Evolutionary conservation across 92 coral and sea anemone species (phyloP).

Genomic region (Porites divaricata): DNA sequence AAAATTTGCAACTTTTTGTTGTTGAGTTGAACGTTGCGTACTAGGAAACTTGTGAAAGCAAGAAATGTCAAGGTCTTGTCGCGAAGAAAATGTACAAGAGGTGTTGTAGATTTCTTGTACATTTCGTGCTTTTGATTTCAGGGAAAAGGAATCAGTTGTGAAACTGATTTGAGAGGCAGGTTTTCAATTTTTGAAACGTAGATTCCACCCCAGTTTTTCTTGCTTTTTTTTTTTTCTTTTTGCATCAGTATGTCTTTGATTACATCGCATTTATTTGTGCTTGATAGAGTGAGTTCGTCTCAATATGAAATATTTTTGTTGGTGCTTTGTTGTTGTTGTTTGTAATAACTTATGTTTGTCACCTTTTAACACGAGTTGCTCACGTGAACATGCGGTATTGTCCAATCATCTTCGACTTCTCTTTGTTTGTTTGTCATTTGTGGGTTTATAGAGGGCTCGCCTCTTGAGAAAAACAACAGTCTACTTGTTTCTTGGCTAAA

Average conservation of each 20-base stretch:
- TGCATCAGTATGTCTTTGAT: too few species aligned
- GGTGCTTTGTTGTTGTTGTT: neutral
- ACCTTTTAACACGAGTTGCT: neutral
- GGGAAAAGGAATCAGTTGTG: neutral
- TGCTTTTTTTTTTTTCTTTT: too few species aligned
- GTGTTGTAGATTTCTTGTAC: neutral
- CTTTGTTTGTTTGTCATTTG: neutral
- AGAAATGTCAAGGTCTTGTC: neutral
- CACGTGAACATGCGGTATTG: neutral
- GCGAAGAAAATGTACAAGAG: neutral
- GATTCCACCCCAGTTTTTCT: neutral
- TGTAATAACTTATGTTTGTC: neutral
- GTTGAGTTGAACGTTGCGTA: neutral
- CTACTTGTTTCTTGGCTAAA: neutral
- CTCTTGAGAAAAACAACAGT: neutral
- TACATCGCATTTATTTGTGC: neutral
- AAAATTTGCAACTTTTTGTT: too few species aligned
- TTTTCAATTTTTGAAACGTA: neutral
- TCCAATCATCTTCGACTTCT: conserved; percentile 32
- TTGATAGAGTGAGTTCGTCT: too few species aligned
- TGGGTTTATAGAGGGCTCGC: conserved; percentile 2
- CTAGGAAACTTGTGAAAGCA: neutral
- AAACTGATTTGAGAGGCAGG: neutral
- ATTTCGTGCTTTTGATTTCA: neutral
- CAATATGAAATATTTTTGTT: too few species aligned